phyloP scores from a whole-genome alignment of 2,888 invertebrate species.

The Yponomeuta cagnagella region DNA sequence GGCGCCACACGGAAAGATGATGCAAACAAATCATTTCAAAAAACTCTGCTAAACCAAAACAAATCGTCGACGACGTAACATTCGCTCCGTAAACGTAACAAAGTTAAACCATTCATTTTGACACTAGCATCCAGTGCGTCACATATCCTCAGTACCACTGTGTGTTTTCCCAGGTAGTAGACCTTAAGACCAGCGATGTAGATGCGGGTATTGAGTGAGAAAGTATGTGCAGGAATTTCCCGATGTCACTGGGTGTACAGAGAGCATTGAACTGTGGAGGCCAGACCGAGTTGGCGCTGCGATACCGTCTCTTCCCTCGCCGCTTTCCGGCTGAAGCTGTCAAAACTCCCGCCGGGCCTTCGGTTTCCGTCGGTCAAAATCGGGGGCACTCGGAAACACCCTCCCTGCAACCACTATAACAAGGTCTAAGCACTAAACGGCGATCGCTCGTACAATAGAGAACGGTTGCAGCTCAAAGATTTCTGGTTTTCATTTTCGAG shows the following conservation, averaged over 20 bases:
- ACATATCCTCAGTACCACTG: not conserved
- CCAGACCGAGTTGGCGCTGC: not conserved
- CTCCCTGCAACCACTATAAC: slow-evolving; percentile 32
- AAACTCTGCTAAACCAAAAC: not conserved
- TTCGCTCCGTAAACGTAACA: not conserved
- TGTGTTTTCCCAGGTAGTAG: not conserved
- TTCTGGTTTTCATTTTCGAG: slow-evolving; percentile 28
- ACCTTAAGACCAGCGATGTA: not conserved
- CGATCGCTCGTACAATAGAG: not conserved
- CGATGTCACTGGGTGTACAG: not conserved
- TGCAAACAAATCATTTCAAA: not conserved
- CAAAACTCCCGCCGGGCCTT: slow-evolving; percentile 53
- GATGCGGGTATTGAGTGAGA: not conserved
- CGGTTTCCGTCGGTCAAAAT: slow-evolving; percentile 51
- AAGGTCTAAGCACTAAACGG: slow-evolving; percentile 34
- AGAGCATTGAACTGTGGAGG: slow-evolving; percentile 3
- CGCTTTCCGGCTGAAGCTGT: slow-evolving; percentile 60
- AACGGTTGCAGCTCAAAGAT: slow-evolving; percentile 14
- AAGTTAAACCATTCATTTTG: not conserved
- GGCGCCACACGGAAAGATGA: no score
- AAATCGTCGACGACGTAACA: not conserved
- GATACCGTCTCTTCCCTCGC: slow-evolving; percentile 35
- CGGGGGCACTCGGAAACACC: slow-evolving; percentile 43
- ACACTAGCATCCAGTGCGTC: not conserved
- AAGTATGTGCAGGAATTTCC: not conserved